These are phyloP conservation scores for Falco concolor DNA, from an alignment of 2,797 vertebrate species.

Conservation along the genomic window DNA sequence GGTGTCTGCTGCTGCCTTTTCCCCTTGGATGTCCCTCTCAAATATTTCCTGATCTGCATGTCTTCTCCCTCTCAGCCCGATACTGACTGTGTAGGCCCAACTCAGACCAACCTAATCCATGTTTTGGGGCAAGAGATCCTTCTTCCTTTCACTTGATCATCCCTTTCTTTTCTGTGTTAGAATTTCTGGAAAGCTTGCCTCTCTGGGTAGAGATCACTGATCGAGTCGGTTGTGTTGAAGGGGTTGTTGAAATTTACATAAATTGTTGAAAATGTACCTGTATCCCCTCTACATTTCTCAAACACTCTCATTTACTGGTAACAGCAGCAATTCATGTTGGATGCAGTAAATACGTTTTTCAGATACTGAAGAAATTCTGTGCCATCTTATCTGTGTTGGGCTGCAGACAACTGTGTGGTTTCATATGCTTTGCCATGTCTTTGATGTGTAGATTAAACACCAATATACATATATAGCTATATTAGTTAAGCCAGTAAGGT, in stretches of 20 bases:
- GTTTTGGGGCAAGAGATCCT: not conserved
- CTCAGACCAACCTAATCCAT: not conserved
- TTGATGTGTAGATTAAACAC: not conserved
- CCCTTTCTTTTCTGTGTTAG: not conserved
- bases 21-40: no score
- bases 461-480: no score
- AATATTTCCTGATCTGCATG: not conserved
- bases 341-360: not conserved
- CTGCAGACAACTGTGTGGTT: not conserved
- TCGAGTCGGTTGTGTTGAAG: not conserved
- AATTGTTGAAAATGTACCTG: not conserved
- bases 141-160: not conserved
- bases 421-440: not conserved
- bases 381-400: not conserved
- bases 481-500: not conserved
- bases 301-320: no score
- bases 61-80: not conserved
- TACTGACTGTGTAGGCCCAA: rapidly evolving
- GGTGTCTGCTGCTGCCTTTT: not conserved
- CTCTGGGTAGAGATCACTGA: not conserved
- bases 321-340: not conserved
- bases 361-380: not conserved
- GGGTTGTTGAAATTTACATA: rapidly evolving
- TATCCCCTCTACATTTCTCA: not conserved
- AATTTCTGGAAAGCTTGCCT: not conserved